Evolutionary conservation across 2,113 vertebrate species (phyloP).

Genomic region (Callipepla californica): DNA sequence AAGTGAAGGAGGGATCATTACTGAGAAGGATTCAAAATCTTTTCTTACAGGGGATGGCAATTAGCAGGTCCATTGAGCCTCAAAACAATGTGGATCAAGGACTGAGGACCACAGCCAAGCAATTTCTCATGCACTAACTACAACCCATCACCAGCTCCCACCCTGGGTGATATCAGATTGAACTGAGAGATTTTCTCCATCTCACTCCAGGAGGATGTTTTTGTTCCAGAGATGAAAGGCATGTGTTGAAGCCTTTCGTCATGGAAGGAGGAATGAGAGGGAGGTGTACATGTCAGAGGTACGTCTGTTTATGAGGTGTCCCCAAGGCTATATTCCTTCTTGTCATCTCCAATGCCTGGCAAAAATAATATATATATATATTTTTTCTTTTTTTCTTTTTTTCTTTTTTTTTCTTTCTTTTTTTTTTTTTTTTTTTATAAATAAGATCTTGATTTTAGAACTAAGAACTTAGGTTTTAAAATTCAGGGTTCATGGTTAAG

Average conservation of each 20-base stretch:
- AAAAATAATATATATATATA: background rate
- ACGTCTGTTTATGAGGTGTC: background rate
- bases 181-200: background rate
- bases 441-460: background rate
- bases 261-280: background rate
- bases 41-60: background rate
- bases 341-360: background rate
- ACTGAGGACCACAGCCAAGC: background rate
- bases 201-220: background rate
- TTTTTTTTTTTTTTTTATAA: background rate
- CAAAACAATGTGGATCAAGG: background rate
- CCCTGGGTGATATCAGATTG: background rate
- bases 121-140: background rate
- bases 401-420: no score
- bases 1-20: accelerated
- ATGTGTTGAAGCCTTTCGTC: background rate
- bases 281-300: accelerated
- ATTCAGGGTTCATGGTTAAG: background rate
- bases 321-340: background rate
- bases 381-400: no score
- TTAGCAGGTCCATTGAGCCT: background rate
- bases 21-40: background rate
- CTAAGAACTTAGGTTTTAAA: background rate
- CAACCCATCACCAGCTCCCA: background rate
- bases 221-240: background rate